phyloP scores from a whole-genome alignment of 2,888 invertebrate genomes.

The Sisyra nigra region DNA sequence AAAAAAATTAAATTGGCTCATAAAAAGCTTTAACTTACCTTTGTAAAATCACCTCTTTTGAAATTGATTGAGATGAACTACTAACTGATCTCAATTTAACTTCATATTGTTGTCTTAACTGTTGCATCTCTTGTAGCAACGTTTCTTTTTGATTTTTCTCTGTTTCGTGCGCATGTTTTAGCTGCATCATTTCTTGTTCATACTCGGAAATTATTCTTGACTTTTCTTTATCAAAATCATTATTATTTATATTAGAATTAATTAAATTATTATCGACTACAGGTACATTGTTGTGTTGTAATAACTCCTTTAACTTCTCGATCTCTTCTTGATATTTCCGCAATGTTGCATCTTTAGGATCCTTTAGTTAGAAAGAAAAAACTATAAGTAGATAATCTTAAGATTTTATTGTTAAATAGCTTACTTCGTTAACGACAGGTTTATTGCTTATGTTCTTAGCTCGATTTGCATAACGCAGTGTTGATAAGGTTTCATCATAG shows the following conservation, averaged over 20 bases:
- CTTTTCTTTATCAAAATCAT: slow-evolving; percentile 21
- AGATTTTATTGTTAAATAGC: slow-evolving; percentile 12
- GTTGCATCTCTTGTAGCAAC: slow-evolving; percentile 27
- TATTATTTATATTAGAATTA: slow-evolving; percentile 18
- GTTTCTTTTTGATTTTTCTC: slow-evolving; percentile 26
- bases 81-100: slow-evolving; percentile 37
- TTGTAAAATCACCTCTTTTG: slow-evolving; percentile 26
- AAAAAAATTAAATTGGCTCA: too few species aligned
- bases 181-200: slow-evolving; percentile 32
- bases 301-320: slow-evolving; percentile 41
- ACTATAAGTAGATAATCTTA: too few species aligned
- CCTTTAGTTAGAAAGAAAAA: slow-evolving; percentile 26
- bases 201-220: slow-evolving; percentile 31
- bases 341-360: slow-evolving; percentile 77
- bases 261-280: slow-evolving; percentile 5
- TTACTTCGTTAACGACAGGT: slow-evolving; percentile 60
- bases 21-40: too few species aligned
- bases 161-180: slow-evolving; percentile 25
- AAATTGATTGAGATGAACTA: slow-evolving; percentile 28
- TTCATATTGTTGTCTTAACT: slow-evolving; percentile 39
- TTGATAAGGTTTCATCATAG: slow-evolving; percentile 70
- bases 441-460: slow-evolving; percentile 79
- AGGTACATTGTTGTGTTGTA: slow-evolving; percentile 21
- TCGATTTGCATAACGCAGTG: slow-evolving; percentile 66
- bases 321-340: slow-evolving; percentile 77